phyloP scores from a whole-genome alignment of 1,140 invertebrate genomes.

The Pogonus chalceus region DNA sequence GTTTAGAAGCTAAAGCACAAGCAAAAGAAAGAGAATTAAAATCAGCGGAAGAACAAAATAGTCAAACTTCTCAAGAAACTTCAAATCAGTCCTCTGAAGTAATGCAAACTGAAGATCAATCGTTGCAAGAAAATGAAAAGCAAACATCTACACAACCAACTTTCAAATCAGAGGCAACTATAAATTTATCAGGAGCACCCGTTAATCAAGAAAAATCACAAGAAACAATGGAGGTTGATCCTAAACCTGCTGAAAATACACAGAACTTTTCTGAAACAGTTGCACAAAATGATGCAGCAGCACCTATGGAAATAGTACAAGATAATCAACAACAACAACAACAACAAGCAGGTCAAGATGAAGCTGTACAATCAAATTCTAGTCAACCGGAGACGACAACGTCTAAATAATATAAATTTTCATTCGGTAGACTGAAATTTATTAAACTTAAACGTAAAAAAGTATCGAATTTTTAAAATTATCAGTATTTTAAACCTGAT shows the following conservation, averaged over 20 bases:
- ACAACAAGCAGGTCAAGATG: background rate
- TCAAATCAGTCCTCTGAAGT: background rate
- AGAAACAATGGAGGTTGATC: background rate
- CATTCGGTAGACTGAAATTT: no score
- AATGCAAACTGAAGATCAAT: background rate
- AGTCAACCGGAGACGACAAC: background rate
- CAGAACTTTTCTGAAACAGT: background rate
- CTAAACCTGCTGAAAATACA: background rate
- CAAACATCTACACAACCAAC: no score
- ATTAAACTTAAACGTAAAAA: no score
- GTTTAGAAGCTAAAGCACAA: conserved; percentile 63
- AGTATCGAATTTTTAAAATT: no score
- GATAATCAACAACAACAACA: background rate
- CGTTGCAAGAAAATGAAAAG: background rate
- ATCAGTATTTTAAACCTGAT: no score
- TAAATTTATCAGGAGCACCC: no score
- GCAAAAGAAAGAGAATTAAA: conserved; percentile 32
- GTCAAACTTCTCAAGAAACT: background rate
- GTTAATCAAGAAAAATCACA: no score
- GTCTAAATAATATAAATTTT: background rate
- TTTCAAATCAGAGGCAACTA: no score
- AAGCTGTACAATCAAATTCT: background rate
- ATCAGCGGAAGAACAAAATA: background rate
- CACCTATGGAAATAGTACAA: background rate
- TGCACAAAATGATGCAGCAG: background rate